Evolutionary conservation across 2,797 vertebrate species (phyloP), one percentile per base, ranked within the genome.

Genomic region (Allobates femoralis): DNA sequence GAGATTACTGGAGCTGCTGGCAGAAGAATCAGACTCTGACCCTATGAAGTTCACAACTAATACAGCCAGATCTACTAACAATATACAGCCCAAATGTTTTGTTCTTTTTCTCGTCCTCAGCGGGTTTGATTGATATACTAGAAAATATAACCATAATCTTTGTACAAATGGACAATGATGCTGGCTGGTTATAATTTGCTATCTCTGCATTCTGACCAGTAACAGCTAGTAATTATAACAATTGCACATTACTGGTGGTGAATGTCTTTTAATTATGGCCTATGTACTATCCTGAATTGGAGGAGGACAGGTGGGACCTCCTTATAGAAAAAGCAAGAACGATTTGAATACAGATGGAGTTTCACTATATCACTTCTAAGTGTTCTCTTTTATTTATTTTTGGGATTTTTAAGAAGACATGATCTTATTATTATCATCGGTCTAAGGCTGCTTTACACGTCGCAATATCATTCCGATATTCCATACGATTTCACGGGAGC

Each of bases 191-290:
- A 34, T 67, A 34, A 67, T 34, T 19, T 67, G 30, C 16, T 34
- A 15, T 19, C 30, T 67, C 5, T 10, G 30, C 66, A 34, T 67
- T 67, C 18, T 32, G 32, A 18, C 2, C 66, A 67, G 66, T 67
- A 19, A 19, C 66, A 34, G 66, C 3, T 32, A 34, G 66, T 34
- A 67, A 67, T 67, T 67, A 67, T 67, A 19, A 32, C 30, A 67
- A 67, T 67, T 67, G 32, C 66, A 34, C 5, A 6, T 67, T 67
- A 67, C 66, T 67, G 30, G 30, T 67, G 16, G 66, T 34, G 32
- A 67, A 67, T 34, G 66, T 8, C 66, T 19, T 8, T 19, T 67
- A 67, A 67, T 67, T 67, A 67, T 67, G 66, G 66, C 32, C 66
- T 67, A 4, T 62, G 60, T 62, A 62, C 26, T 28, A 62, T 62